Evolutionary conservation across 2,797 vertebrate genomes (phyloP), one percentile per base, ranked within the genome.

Genomic region (Microcaecilia unicolor): DNA sequence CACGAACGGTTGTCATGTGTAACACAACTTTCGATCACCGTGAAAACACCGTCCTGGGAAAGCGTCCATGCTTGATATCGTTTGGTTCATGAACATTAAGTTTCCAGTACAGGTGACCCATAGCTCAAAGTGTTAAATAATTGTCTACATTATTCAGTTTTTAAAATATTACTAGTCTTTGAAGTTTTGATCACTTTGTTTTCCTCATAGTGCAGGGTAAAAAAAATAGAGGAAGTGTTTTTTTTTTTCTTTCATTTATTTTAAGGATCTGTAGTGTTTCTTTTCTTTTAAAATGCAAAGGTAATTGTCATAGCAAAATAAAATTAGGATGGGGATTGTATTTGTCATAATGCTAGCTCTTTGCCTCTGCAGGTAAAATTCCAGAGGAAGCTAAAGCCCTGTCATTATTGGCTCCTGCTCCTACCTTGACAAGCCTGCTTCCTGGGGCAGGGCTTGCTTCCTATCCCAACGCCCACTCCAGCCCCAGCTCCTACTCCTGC

Each of bases 71-170:
- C 93, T 97, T 94, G 93, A 94, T 97, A 95, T 93, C 91, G 92
- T 94, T 93, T 86, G 90, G 90, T 96, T 96, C 92, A 97, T 98
- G 93, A 95, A 90, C 92, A 72, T 93, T 93, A 94, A 95, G 90
- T 97, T 92, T 93, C 93, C 92, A 95, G 91, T 94, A 90, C 92
- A 98, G 95, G 95, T 98, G 93, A 97, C 91, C 90, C 89, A 92
- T 93, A 88, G 89, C 89, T 95, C 92, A 81, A 97, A 94, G 92
- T 94, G 93, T 93, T 93, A 88, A 92, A 89, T 94, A 89, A 90
- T 95, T 95, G 72, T 92, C 48, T 94, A 86, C 87, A 85, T 88
- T 88, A 78, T 83, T 80, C 79, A 76, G 14, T 83, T 83, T 78
- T 81, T 50, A 76, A 82, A 77, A 66, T 75, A 61, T 78, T 78